Evolutionary conservation across 2,797 vertebrate species (phyloP).

Genomic region (Decapterus maruadsi): DNA sequence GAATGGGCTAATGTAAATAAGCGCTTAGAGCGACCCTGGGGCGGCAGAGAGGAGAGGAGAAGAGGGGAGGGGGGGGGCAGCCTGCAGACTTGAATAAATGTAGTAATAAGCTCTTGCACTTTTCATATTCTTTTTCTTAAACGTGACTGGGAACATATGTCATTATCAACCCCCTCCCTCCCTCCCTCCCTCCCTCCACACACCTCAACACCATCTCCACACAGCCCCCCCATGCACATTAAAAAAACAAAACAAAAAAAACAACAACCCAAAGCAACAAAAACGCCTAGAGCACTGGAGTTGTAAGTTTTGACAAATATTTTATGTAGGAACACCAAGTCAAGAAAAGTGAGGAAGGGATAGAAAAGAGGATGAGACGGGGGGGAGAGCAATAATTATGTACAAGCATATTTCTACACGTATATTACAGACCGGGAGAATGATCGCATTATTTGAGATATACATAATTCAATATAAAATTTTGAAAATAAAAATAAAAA

Average conservation of each 20-base stretch:
- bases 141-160: conserved; percentile 84
- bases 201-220: background rate
- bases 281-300: conserved; percentile 88
- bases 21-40: conserved; percentile 90
- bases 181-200: too few relatives aligned
- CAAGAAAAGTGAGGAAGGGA: conserved; percentile 90
- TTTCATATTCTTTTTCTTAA: conserved; percentile 83
- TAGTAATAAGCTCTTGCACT: conserved; percentile 85
- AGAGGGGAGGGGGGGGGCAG: conserved; percentile 31
- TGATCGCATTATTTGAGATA: conserved; percentile 99
- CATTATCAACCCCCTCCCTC: conserved; percentile 63
- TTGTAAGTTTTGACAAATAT: conserved; percentile 91
- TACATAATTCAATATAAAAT: conserved; percentile 99
- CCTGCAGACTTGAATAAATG: conserved; percentile 80
- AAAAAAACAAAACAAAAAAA: too few relatives aligned
- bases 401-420: conserved; percentile 99
- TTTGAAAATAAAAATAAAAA: conserved; percentile 99
- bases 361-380: conserved; percentile 86
- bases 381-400: conserved; percentile 93
- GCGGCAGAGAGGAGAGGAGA: conserved; percentile 57
- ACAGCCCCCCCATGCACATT: too few relatives aligned
- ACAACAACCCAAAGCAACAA: conserved; percentile 67
- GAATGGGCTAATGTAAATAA: conserved; percentile 84
- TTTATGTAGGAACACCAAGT: conserved; percentile 92
- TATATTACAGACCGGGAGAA: conserved; percentile 99